Evolutionary conservation across 2,888 invertebrate species (phyloP), one percentile per base, ranked within the genome.

Genomic region (Lysandra coridon): DNA sequence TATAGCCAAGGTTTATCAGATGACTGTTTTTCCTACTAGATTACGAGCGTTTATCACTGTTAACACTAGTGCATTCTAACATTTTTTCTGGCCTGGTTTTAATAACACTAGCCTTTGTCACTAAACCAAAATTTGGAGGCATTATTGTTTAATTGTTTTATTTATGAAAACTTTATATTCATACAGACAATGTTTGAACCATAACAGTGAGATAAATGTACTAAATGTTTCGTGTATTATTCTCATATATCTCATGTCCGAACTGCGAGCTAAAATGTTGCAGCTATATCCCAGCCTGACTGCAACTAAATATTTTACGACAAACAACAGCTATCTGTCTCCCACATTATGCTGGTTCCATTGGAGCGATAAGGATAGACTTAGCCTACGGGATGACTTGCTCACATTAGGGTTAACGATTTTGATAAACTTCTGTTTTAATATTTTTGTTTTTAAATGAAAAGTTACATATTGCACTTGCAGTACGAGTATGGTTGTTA

Each of bases 281-380:
- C 69, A 69, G 23, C 23, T 33, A 10, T 33, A 69, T 69, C 14
- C 30, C 5, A 37, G 14, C 33, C 33, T 17, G 69, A 37, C 33
- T 69, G 69, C 69, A 69, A 69, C 33, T 69, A 69, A 69, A 69
- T 69, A 69, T 69, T 69, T 69, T 69, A 69, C 69, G 33, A 69
- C 69, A 33, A 69, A 69, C 69, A 37, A 14, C 12, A 69, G 69
- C 33, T 33, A 37, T 69, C 69, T 33, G 5, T 69, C 69, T 69
- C 69, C 33, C 4, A 69, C 37, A 69, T 69, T 14, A 1, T 69
- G 14, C 64, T 12, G 33, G 69, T 37, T 69, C 33, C 69, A 69
- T 69, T 33, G 17, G 33, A 14, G 69, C 69, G 17, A 69, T 17
- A 69, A 37, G 69, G 33, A 69, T 17, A 69, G 69, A 1, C 33